Conservation (phyloP, 2,888 invertebrate species). For the Agrotis ipsilon region DNA sequence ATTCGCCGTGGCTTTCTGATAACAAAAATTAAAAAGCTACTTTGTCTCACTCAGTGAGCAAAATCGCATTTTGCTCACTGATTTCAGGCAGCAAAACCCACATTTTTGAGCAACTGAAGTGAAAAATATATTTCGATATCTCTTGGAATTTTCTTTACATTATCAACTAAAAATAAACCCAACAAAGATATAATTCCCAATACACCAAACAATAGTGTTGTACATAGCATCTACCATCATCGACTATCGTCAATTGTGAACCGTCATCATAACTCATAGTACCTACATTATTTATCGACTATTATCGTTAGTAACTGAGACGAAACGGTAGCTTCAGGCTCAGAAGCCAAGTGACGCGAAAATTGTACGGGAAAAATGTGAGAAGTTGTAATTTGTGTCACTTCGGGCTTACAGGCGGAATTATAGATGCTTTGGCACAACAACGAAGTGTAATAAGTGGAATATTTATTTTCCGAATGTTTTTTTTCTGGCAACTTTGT, state of each 20-base stretch:
- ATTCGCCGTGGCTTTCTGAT: too few species aligned
- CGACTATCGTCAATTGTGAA: conserved; percentile 68
- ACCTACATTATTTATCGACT: conserved; percentile 76
- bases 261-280: conserved; percentile 76
- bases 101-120: too few species aligned
- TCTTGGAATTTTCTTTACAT: neutral
- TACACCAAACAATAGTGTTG: conserved; percentile 36
- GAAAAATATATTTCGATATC: neutral
- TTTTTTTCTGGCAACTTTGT: conserved; percentile 6
- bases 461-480: neutral
- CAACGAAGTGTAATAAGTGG: conserved; percentile 17
- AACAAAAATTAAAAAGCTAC: too few species aligned
- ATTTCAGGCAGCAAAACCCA: too few species aligned
- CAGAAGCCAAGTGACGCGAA: conserved; percentile 73
- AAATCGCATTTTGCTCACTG: too few species aligned
- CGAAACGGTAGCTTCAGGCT: conserved; percentile 81
- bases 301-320: conserved; percentile 75
- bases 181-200: conserved; percentile 26
- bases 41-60: too few species aligned
- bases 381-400: conserved; percentile 76
- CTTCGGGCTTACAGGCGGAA: conserved; percentile 42
- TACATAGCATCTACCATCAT: conserved; percentile 40
- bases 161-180: neutral
- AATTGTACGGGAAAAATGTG: conserved; percentile 81
- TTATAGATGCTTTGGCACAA: conserved; percentile 19